phyloP scores from a whole-genome alignment of 2,888 invertebrate genomes.

The Pristionchus entomophagus region DNA sequence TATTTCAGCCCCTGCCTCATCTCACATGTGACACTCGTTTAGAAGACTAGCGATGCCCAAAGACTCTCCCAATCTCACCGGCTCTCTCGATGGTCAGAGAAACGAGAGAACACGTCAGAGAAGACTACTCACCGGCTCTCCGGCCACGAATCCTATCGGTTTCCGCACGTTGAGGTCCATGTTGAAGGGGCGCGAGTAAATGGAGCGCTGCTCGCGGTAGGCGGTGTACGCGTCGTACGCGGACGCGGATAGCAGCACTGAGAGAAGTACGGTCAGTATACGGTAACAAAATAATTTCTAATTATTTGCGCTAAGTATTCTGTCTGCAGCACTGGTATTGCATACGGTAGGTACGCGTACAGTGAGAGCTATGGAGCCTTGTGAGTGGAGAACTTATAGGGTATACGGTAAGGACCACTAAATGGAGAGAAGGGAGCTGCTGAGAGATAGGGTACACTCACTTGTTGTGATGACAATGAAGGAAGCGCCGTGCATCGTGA shows the following conservation, averaged over 20 bases:
- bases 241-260: background rate
- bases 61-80: too few species aligned
- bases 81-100: too few species aligned
- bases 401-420: background rate
- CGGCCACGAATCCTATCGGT: conserved; percentile 29
- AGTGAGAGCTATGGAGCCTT: too few species aligned
- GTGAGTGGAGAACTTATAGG: too few species aligned
- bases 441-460: background rate
- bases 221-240: conserved; percentile 7
- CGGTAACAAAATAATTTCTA: too few species aligned
- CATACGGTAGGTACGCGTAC: too few species aligned
- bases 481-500: background rate
- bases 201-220: conserved; percentile 13
- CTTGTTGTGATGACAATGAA: conserved; percentile 11
- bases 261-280: too few species aligned
- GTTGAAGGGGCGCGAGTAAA: background rate
- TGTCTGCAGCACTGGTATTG: too few species aligned
- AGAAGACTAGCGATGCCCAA: too few species aligned
- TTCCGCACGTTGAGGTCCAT: background rate
- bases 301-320: too few species aligned
- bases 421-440: background rate
- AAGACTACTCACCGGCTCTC: conserved; percentile 14
- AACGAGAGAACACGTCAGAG: too few species aligned
- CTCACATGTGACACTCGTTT: conserved; percentile 34
- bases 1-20: background rate